These are phyloP conservation scores for Rhabdophis nuchalis DNA, from an alignment of 2,797 vertebrate species.

Conservation along the genomic window DNA sequence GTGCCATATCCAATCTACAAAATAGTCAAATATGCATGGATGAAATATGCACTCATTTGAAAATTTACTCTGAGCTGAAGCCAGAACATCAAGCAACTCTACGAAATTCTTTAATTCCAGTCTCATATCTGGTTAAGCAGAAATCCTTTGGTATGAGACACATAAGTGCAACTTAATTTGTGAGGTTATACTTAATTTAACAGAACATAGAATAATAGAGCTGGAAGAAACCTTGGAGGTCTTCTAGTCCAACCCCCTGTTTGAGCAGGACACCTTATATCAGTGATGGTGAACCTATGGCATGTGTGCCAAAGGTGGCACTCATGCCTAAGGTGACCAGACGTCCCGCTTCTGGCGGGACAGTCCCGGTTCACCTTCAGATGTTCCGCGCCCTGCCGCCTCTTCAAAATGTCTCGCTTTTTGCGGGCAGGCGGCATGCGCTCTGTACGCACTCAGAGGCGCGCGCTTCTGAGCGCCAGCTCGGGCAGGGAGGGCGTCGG, in stretches of 20 bases:
- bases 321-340: too few species aligned
- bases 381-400: too few species aligned
- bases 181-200: neutral
- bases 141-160: neutral
- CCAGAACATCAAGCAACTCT: neutral
- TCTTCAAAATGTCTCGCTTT: too few species aligned
- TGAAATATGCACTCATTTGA: conserved; percentile 22
- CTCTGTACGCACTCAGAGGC: too few species aligned
- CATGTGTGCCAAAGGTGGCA: too few species aligned
- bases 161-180: neutral
- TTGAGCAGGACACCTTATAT: neutral
- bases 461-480: too few species aligned
- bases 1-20: conserved; percentile 26
- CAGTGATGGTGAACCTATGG: neutral
- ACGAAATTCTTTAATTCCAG: neutral
- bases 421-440: too few species aligned
- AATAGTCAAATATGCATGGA: conserved; percentile 16
- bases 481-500: too few species aligned
- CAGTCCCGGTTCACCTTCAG: too few species aligned
- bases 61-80: conserved; percentile 23
- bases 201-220: neutral
- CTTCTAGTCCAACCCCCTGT: neutral
- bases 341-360: too few species aligned
- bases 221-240: neutral
- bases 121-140: neutral